Conservation (phyloP, 2,797 vertebrate species). For the Eleutherodactylus coqui region DNA sequence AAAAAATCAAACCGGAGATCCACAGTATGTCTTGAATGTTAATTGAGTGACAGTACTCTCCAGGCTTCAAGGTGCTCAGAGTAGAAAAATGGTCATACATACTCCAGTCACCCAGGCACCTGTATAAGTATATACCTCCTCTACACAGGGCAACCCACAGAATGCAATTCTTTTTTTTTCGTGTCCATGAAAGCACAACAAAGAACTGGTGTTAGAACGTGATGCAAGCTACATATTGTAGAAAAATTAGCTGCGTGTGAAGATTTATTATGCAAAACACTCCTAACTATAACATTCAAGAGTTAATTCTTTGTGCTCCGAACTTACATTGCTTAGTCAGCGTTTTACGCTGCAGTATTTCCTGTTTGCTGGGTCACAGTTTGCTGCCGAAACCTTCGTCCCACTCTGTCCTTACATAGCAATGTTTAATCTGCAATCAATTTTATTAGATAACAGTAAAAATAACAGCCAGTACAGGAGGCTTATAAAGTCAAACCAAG, state of each 20-base stretch:
- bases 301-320: background rate
- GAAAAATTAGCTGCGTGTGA: background rate
- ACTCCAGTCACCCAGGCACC: background rate
- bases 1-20: background rate
- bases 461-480: background rate
- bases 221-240: background rate
- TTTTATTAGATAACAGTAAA: conserved; percentile 15
- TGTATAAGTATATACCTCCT: background rate
- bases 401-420: background rate
- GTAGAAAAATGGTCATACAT: background rate
- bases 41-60: background rate
- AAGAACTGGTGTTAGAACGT: background rate
- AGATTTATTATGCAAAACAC: background rate
- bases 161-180: background rate
- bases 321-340: background rate
- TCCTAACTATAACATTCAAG: background rate
- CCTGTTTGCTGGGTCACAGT: background rate
- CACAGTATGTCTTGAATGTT: background rate
- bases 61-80: background rate
- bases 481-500: background rate
- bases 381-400: background rate
- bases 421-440: background rate
- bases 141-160: background rate
- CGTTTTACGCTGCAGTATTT: background rate
- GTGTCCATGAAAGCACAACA: background rate